These are phyloP conservation scores for Carlito syrichta DNA, from an alignment of 2,113 vertebrate genomes.

Conservation along the genomic window DNA sequence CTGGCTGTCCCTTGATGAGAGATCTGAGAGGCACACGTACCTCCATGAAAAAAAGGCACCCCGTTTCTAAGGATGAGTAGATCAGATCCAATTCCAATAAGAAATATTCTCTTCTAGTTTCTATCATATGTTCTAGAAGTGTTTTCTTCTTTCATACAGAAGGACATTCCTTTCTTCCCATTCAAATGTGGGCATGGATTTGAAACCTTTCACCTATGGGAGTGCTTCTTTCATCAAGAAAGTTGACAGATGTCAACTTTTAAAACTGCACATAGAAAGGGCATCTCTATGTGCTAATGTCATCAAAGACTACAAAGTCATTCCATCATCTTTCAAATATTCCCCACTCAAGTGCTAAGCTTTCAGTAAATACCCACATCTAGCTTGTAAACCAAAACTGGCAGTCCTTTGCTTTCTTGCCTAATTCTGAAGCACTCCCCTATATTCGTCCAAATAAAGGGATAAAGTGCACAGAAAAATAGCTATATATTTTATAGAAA, in stretches of 20 bases:
- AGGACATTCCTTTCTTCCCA: not conserved
- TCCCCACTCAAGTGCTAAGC: not conserved
- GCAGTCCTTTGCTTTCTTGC: not conserved
- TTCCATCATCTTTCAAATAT: not conserved
- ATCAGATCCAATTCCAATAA: not conserved
- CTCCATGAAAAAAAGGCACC: not conserved
- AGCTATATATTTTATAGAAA: not conserved
- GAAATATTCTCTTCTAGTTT: not conserved
- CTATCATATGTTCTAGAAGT: not conserved
- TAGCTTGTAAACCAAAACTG: not conserved
- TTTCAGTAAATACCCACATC: constrained; percentile 20
- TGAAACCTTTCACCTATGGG: not conserved
- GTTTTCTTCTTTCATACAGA: not conserved
- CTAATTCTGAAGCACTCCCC: not conserved
- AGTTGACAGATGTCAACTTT: constrained; percentile 20
- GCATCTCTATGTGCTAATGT: not conserved
- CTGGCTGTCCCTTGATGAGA: not conserved
- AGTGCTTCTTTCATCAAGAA: constrained; percentile 8
- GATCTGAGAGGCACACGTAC: not conserved
- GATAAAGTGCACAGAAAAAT: not conserved
- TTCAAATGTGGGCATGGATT: not conserved
- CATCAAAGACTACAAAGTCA: constrained; percentile 36
- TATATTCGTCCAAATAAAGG: not conserved
- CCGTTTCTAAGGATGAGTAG: not conserved
- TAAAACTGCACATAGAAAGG: constrained; percentile 30